phyloP scores from a whole-genome alignment of 2,113 vertebrate genomes.

The Charina bottae region DNA sequence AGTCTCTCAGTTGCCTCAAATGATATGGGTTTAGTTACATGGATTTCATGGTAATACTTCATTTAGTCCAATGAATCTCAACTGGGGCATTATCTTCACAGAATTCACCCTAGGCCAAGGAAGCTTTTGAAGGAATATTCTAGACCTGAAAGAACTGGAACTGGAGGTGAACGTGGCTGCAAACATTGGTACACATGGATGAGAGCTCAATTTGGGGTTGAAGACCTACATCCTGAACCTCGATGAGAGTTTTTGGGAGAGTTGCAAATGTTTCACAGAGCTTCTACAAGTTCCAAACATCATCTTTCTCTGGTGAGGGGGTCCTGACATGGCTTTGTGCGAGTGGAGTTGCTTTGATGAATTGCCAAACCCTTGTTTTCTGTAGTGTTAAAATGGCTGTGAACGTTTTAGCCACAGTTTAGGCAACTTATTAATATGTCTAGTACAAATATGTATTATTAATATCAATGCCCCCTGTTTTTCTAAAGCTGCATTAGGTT shows the following conservation, averaged over 20 bases:
- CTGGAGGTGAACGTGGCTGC: not conserved
- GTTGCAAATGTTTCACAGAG: not conserved
- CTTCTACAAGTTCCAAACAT: not conserved
- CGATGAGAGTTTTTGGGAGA: not conserved
- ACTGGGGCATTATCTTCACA: not conserved
- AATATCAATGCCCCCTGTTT: slow-evolving; percentile 61
- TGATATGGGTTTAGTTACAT: not conserved
- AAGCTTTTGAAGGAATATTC: not conserved
- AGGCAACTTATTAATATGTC: slow-evolving; percentile 65
- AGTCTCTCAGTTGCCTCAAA: not conserved
- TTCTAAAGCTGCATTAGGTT: slow-evolving; percentile 49
- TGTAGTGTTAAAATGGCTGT: slow-evolving; percentile 45
- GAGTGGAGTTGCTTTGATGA: not conserved
- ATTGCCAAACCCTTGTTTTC: slow-evolving; percentile 35
- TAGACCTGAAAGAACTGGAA: not conserved
- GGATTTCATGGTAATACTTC: not conserved
- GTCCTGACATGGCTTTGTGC: not conserved
- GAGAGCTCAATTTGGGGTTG: not conserved
- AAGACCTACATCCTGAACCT: not conserved
- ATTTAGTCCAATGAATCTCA: not conserved
- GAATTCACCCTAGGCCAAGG: not conserved
- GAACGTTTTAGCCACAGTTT: slow-evolving; percentile 49
- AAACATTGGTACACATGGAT: not conserved
- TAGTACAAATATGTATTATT: slow-evolving; percentile 61
- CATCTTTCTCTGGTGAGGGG: not conserved